phyloP scores from a whole-genome alignment of 1,140 invertebrate genomes.

The Nylanderia fulva region DNA sequence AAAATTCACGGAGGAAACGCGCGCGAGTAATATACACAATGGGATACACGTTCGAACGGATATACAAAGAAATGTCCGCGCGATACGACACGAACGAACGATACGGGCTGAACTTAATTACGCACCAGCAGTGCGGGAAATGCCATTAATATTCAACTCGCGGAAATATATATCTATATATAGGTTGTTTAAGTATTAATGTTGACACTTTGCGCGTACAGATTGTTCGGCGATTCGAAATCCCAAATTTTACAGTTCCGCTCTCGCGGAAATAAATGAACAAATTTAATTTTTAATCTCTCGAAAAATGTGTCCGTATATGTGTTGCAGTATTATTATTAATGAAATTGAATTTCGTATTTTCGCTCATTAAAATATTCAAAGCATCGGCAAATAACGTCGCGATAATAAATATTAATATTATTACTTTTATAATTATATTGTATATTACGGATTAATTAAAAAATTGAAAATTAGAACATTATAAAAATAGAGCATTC shows the following conservation, averaged over 20 bases:
- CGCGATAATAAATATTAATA: too few relatives aligned
- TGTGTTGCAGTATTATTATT: conserved; percentile 9
- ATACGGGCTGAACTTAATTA: not conserved
- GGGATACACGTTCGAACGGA: conserved; percentile 15
- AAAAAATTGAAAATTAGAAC: not conserved
- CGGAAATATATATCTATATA: not conserved
- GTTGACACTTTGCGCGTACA: not conserved
- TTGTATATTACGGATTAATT: not conserved
- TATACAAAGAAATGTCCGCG: conserved; percentile 12
- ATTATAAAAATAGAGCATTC: too few relatives aligned
- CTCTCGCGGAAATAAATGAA: not conserved
- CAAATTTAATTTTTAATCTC: conserved; percentile 41
- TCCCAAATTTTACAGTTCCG: conserved; percentile 30
- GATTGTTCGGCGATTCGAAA: not conserved
- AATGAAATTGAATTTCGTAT: not conserved
- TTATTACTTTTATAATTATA: too few relatives aligned
- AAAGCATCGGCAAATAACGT: too few relatives aligned
- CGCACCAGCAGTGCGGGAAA: not conserved
- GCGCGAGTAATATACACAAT: conserved; percentile 6
- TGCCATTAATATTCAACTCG: not conserved
- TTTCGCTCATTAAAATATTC: not conserved
- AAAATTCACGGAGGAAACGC: conserved; percentile 49
- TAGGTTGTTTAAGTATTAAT: conserved; percentile 28
- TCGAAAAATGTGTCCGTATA: not conserved
- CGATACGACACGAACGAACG: conserved; percentile 16